Conservation (phyloP, 1,140 invertebrate genomes). For the Contarinia nasturtii region DNA sequence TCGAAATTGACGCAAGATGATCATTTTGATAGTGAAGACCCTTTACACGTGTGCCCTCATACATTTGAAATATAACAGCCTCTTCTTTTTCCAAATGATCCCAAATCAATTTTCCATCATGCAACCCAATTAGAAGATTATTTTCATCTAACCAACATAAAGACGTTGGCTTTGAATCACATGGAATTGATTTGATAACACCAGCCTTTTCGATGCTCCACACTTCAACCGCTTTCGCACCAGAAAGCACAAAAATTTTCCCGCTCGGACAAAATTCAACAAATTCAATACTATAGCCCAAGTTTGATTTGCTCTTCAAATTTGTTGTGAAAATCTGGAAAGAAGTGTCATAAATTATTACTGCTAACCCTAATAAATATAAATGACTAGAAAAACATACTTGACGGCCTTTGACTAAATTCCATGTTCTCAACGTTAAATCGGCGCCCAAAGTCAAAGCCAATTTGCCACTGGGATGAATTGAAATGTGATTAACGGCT, state of each 20-base stretch:
- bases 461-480: constrained; percentile 80
- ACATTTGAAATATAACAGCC: constrained; percentile 18
- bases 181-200: constrained; percentile 34
- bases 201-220: constrained; percentile 56
- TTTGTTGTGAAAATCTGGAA: constrained; percentile 68
- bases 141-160: constrained; percentile 40
- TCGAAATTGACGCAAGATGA: constrained; percentile 42
- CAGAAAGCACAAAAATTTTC: constrained; percentile 47
- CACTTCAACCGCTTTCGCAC: constrained; percentile 47
- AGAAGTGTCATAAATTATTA: too few species aligned
- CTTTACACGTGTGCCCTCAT: constrained; percentile 32
- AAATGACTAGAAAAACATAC: constrained; percentile 1
- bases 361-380: too few species aligned
- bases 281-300: constrained; percentile 26
- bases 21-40: constrained; percentile 30
- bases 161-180: constrained; percentile 38
- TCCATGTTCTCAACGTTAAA: constrained; percentile 75
- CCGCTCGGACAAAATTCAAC: constrained; percentile 47
- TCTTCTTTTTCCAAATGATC: constrained; percentile 3
- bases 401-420: constrained; percentile 69
- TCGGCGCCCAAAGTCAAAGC: constrained; percentile 73
- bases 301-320: constrained; percentile 40
- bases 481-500: constrained; percentile 43
- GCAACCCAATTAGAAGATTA: constrained; percentile 43
- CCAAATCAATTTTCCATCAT: constrained; percentile 47